Evolutionary conservation across 2,113 vertebrate species (phyloP), one percentile per base, ranked within the genome.

Genomic region (Empidonax traillii): DNA sequence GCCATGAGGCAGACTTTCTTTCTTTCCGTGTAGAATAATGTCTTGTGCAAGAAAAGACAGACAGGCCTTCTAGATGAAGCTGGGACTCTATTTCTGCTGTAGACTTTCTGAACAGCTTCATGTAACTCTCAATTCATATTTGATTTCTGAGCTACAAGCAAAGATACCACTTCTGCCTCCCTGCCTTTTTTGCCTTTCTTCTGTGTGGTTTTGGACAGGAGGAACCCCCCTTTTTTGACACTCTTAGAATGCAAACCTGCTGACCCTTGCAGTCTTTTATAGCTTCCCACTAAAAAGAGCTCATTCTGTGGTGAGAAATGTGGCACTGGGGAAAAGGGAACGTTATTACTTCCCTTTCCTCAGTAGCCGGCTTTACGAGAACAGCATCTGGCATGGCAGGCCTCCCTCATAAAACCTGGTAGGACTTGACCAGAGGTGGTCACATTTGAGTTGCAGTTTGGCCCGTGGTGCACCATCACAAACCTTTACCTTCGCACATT

Each of bases 221-320:
- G 11, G 46, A 94, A 85, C 2, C 8, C 8, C 8, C 22, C 8
- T 43, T 69, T 74, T 87, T 30, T 80, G 9, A 52, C 8, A 69
- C 41, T 52, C 7, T 65, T 37, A 9, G 10, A 82, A 85, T 12
- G 1, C 25, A 73, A 82, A 15, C 20, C 39, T 68, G 44, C 41
- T 89, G 12, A 44, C 28, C 72, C 18, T 75, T 72, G 12, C 33
- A 72, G 16, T 20, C 33, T 79, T 87, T 89, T 67, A 91, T 33
- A 79, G 18, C 16, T 46, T 68, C n/a, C 43, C 14, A 58, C 61
- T 79, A 62, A 65, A 39, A 55, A 44, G 24, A 62, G 35, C n/a
- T 77, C 23, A 30, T 94, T 92, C 28, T 67, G 11, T 41, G 19
- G 44, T 94, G 62, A 91, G 58, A 87, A 93, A 46, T 30, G 17